Evolutionary conservation across 2,113 vertebrate genomes (phyloP).

Genomic region (Lepidothrix coronata): DNA sequence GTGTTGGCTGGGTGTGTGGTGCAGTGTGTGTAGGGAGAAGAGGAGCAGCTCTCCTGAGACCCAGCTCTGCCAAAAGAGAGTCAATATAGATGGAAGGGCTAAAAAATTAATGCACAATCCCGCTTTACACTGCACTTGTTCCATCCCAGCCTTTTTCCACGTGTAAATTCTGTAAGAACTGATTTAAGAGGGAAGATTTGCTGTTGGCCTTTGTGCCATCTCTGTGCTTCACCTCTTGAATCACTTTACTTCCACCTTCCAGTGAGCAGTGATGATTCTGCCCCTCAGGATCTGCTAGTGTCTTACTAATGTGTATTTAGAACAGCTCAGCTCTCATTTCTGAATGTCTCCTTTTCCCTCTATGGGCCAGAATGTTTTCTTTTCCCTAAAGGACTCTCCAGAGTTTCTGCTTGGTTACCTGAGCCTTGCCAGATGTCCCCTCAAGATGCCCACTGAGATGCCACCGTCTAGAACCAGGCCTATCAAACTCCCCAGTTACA

Average conservation of each 20-base stretch:
- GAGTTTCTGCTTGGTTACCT: not conserved
- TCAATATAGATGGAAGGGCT: not conserved
- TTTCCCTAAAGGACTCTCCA: not conserved
- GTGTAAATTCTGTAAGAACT: not conserved
- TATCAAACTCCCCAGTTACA: not conserved
- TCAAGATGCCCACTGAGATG: not conserved
- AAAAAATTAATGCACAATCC: not conserved
- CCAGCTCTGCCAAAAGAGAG: not conserved
- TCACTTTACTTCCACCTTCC: not conserved
- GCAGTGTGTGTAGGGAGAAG: not conserved
- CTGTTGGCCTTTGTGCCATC: not conserved
- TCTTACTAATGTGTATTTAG: not conserved
- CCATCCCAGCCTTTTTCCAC: not conserved
- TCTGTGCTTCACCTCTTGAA: not conserved
- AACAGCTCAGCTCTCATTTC: not conserved
- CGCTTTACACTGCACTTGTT: not conserved
- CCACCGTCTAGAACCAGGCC: not conserved
- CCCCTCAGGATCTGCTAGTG: not conserved
- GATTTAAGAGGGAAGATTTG: not conserved
- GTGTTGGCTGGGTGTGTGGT: fast-evolving
- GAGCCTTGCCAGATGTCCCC: not conserved
- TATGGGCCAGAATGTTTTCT: not conserved
- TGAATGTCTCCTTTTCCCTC: not conserved
- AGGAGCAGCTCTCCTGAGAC: not conserved
- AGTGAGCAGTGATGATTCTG: not conserved